Base-by-base conservation (phyloP, 2,888 invertebrate genomes). In the Anorthoa munda region DNA sequence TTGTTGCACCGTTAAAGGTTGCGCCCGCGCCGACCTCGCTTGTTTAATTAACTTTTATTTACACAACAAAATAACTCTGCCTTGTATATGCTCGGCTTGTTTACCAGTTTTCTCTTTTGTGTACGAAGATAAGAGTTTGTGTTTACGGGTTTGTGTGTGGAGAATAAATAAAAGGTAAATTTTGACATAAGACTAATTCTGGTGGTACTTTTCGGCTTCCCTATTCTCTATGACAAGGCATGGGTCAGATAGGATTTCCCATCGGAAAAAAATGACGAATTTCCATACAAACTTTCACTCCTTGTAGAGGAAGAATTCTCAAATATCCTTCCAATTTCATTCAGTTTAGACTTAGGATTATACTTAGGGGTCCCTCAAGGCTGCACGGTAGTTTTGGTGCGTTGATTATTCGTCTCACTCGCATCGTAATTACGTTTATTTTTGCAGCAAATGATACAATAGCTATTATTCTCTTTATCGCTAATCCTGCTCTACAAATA, bases 41-140 rank as follows among this genome's bases (percentile, higher is more conserved):
- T 77, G 82, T 86, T 88, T 84, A 88, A 87, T 89, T 83, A 87
- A 80, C 79, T 83, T 86, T 86, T 83, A 86, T 85, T 72, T 82
- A 82, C 81, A 70, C 78, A 68, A 74, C 74, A 75, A 79, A 81
- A 82, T 88, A 86, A 84, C 79, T 88, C 82, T 73, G 79, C 23
- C 82, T 83, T 83, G 85, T 77, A 84, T 79, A 86, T 73, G 82
- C 66, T 55, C 61, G 74, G 39, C 55, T 66, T 74, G 79, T 81
- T 82, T 75, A 79, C 69, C 53, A 70, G 75, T 79, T 79, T 77
- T 82, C 86, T 87, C 79, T 83, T 79, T 82, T 86, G 31, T 77
- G 18, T 79, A 21, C 45, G 12, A 23, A 31, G 77, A 68, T 75
- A 63, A 66, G 70, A 66, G 7, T 26, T 61, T 11, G 5, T 64